Evolutionary conservation across 2,797 vertebrate genomes (phyloP).

Genomic region (Diplodus sargus): DNA sequence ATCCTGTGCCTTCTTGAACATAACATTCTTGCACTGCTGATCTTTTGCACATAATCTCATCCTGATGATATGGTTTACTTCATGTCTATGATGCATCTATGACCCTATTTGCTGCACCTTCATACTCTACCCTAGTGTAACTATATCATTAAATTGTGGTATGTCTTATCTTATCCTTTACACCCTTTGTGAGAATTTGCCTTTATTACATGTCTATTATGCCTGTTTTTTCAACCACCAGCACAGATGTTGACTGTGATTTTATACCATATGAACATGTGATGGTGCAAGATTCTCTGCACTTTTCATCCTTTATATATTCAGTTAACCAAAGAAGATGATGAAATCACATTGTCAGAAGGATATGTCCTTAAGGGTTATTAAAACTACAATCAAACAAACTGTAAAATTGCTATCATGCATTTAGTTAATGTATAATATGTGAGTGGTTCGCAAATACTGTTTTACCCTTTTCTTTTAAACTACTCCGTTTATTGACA

Average conservation of each 20-base stretch:
- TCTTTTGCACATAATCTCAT: neutral
- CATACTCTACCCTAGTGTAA: neutral
- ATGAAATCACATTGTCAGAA: conserved; percentile 1
- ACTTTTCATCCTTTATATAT: too few relatives aligned
- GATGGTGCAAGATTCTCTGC: conserved; percentile 78
- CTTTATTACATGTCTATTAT: neutral
- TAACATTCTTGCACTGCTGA: neutral
- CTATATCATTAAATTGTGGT: conserved; percentile 6
- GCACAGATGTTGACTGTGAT: neutral
- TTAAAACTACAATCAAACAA: neutral
- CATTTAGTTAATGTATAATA: conserved; percentile 4
- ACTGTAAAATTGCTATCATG: neutral
- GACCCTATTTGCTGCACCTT: conserved; percentile 43
- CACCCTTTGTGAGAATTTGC: conserved; percentile 10
- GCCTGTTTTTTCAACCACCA: neutral
- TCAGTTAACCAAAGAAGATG: too few relatives aligned
- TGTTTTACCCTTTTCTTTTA: too few relatives aligned
- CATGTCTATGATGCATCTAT: conserved; percentile 3
- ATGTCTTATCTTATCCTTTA: conserved; percentile 10
- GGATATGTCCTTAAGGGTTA: neutral
- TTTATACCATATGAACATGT: neutral
- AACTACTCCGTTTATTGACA: too few relatives aligned
- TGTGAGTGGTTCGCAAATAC: too few relatives aligned
- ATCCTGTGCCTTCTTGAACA: conserved; percentile 9
- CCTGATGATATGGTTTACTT: conserved; percentile 1